These are phyloP conservation scores for Vollenhovia emeryi DNA, from an alignment of 1,140 invertebrate genomes.

Conservation along the genomic window DNA sequence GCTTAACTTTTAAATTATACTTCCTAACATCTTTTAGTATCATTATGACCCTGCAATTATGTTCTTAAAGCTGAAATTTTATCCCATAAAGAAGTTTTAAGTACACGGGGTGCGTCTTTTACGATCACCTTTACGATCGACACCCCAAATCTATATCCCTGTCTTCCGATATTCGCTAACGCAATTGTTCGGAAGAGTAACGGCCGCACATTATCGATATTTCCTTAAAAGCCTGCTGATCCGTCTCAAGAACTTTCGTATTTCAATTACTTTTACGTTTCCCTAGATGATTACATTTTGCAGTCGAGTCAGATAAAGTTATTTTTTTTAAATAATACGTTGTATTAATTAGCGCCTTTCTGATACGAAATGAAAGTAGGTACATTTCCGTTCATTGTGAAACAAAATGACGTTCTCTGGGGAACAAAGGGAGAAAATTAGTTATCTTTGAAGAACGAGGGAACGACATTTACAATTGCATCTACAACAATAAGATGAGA, in stretches of 20 bases:
- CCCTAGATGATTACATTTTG: slow-evolving; percentile 3
- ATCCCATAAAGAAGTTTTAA: slow-evolving; percentile 39
- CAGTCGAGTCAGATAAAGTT: not conserved
- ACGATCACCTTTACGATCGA: slow-evolving; percentile 33
- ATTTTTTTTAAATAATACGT: not conserved
- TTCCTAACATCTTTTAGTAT: slow-evolving; percentile 24
- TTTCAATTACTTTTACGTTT: slow-evolving; percentile 1
- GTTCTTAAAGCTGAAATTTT: slow-evolving; percentile 33
- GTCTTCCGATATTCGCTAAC: slow-evolving; percentile 9
- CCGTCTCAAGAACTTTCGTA: slow-evolving; percentile 3
- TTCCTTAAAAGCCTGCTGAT: slow-evolving; percentile 40
- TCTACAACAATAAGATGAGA: not conserved
- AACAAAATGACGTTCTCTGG: not conserved
- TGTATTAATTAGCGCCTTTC: not conserved
- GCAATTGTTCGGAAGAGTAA: slow-evolving; percentile 47
- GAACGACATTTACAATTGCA: not conserved
- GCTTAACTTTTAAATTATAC: not conserved
- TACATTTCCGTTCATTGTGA: not conserved
- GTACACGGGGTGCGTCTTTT: slow-evolving; percentile 22
- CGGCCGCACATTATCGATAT: slow-evolving; percentile 43
- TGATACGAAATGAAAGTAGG: not conserved
- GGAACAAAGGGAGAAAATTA: not conserved
- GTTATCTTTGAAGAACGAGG: not conserved
- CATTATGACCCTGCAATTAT: slow-evolving; percentile 5
- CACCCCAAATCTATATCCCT: slow-evolving; percentile 14